Evolutionary conservation across 2,888 invertebrate genomes (phyloP).

Genomic region (Mesoligia furuncula): DNA sequence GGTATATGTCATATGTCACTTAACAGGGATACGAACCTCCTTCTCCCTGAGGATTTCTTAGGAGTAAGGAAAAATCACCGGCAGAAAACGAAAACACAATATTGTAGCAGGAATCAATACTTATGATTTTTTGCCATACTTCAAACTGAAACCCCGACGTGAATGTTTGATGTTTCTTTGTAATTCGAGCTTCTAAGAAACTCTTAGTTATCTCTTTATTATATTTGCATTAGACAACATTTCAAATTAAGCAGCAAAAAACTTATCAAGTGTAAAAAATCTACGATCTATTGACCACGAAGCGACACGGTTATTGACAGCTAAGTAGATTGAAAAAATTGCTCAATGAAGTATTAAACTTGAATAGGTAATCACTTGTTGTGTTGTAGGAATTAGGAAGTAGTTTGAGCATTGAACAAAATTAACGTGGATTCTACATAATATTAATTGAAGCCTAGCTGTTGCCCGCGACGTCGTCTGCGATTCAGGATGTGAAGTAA

Average conservation of each 20-base stretch:
- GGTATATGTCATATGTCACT: too few relatives aligned
- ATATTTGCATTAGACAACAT: constrained; percentile 18
- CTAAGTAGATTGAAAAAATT: constrained; percentile 48
- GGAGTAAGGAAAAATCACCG: background rate
- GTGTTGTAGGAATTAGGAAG: constrained; percentile 35
- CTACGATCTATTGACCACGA: constrained; percentile 34
- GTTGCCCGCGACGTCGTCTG: background rate
- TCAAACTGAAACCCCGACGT: background rate
- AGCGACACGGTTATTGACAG: constrained; percentile 56
- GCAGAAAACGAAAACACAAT: background rate
- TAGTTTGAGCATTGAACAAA: constrained; percentile 15
- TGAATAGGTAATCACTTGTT: constrained; percentile 52
- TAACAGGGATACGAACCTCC: background rate
- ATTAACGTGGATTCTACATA: background rate
- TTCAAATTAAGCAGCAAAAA: constrained; percentile 34
- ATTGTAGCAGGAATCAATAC: background rate
- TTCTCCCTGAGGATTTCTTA: background rate
- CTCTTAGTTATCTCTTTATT: background rate
- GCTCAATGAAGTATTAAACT: constrained; percentile 38
- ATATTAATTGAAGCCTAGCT: background rate
- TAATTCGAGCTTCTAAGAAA: background rate
- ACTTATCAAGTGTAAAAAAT: constrained; percentile 48
- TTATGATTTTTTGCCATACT: background rate
- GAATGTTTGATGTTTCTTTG: background rate
- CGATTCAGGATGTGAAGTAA: background rate